Evolutionary conservation across 2,888 invertebrate species (phyloP).

Genomic region (Listrodromus nycthemerus): DNA sequence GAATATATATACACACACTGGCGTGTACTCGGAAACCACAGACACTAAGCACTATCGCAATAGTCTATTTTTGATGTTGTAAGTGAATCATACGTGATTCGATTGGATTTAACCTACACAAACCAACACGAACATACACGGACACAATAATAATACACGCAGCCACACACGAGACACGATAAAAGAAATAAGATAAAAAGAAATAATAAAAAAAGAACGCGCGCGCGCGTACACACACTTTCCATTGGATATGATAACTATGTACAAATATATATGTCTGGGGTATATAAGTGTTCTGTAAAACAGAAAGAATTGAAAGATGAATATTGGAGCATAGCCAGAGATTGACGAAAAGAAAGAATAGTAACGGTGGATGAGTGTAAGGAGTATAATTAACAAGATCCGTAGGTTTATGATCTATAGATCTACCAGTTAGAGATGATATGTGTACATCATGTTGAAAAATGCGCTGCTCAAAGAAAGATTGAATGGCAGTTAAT

Average conservation of each 20-base stretch:
- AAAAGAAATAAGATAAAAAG: constrained; percentile 4
- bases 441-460: constrained; percentile 71
- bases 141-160: constrained; percentile 55
- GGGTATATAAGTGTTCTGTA: constrained; percentile 79
- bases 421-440: constrained; percentile 65
- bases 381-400: constrained; percentile 63
- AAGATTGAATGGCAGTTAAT: constrained; percentile 58
- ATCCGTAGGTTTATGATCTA: constrained; percentile 65
- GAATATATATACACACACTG: constrained; percentile 9
- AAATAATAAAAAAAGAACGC: constrained; percentile 31
- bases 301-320: constrained; percentile 72
- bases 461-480: constrained; percentile 66
- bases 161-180: not conserved
- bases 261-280: constrained; percentile 82
- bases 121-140: not conserved
- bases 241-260: constrained; percentile 82
- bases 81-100: constrained; percentile 81
- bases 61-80: constrained; percentile 84
- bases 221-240: constrained; percentile 74
- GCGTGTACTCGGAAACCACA: constrained; percentile 42
- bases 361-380: constrained; percentile 46
- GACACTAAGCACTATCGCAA: constrained; percentile 81
- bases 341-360: constrained; percentile 56
- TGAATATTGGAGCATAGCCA: constrained; percentile 64
- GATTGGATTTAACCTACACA: constrained; percentile 77